Percentiles rank a stretch among this genome's conserved stretches.
Conservation (phyloP, 2,888 invertebrate species). For the Chrysopilus asiliformis region DNA sequence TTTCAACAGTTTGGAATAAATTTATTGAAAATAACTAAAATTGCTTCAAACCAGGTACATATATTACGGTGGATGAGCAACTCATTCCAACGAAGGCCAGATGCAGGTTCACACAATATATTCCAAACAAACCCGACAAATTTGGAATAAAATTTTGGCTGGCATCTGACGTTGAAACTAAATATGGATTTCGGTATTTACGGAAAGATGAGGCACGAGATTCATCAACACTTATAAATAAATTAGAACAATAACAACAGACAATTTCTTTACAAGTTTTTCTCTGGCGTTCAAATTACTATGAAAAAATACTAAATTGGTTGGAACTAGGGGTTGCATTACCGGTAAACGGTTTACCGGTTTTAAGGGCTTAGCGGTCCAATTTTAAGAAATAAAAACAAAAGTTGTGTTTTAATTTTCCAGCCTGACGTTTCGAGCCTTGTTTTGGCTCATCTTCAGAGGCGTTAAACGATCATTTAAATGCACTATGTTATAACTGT, state of each 20-base stretch:
- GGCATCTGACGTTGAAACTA: conserved; percentile 1
- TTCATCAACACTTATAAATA: not conserved
- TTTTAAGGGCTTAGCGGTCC: too few relatives aligned
- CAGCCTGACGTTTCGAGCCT: too few relatives aligned
- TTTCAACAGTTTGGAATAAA: conserved; percentile 17
- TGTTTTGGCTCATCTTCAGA: too few relatives aligned
- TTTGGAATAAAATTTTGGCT: conserved; percentile 24
- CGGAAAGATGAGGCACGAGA: conserved; percentile 2
- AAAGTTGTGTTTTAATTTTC: too few relatives aligned
- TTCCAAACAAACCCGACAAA: too few relatives aligned
- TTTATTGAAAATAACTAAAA: conserved; percentile 16
- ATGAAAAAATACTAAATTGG: conserved; percentile 1
- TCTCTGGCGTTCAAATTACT: not conserved
- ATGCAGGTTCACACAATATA: conserved; percentile 21
- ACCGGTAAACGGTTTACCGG: too few relatives aligned
- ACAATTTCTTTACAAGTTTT: conserved; percentile 6
- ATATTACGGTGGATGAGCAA: conserved; percentile 14
- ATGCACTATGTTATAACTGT: too few relatives aligned
- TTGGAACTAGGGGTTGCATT: conserved; percentile 2
- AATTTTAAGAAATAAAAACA: too few relatives aligned
- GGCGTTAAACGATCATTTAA: too few relatives aligned
- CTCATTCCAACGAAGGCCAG: conserved; percentile 17
- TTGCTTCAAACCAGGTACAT: conserved; percentile 16
- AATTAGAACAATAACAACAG: conserved; percentile 3
- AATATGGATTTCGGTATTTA: conserved; percentile 4